These are phyloP conservation scores for Myrmecobius fasciatus DNA, from an alignment of 2,113 vertebrate genomes.

Conservation along the genomic window DNA sequence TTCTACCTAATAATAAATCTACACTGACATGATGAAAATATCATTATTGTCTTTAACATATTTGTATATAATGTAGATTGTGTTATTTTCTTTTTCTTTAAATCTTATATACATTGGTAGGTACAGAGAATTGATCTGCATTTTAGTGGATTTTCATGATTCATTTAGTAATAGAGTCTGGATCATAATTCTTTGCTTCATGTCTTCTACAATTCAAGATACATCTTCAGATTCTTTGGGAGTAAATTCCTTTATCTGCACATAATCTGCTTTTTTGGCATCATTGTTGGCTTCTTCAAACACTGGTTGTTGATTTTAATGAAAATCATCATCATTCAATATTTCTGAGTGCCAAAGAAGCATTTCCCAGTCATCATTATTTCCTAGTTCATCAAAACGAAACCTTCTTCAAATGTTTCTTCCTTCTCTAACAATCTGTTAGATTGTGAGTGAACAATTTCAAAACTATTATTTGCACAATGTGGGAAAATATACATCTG, in stretches of 20 bases:
- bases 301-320: background rate
- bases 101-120: background rate
- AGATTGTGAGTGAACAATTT: background rate
- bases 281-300: background rate
- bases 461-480: background rate
- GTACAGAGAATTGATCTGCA: background rate
- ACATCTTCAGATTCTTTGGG: background rate
- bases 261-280: background rate
- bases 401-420: background rate
- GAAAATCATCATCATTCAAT: background rate
- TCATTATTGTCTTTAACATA: background rate
- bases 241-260: background rate
- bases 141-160: background rate
- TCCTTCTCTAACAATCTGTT: background rate
- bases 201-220: background rate
- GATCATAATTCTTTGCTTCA: background rate
- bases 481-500: background rate
- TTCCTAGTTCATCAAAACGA: background rate
- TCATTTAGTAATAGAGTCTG: background rate
- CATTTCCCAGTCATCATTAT: background rate
- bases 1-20: background rate
- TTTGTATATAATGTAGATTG: background rate
- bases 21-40: background rate
- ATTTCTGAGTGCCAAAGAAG: background rate
- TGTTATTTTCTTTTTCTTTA: background rate